These are phyloP conservation scores for Seira sanloemensis DNA, from an alignment of 2,888 invertebrate genomes.

Conservation along the genomic window DNA sequence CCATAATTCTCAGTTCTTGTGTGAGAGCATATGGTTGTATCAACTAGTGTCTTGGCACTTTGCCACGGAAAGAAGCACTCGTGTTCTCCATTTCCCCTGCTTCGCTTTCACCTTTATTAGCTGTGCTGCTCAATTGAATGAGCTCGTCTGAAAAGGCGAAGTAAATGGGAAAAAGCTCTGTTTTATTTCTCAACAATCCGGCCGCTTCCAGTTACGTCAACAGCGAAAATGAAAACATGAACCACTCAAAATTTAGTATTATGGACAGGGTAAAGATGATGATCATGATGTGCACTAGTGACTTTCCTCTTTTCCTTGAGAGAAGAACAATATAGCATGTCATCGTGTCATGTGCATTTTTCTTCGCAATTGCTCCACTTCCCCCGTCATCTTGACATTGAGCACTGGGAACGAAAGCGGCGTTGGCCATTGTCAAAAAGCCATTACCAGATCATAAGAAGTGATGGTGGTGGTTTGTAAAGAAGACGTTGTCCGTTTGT, in stretches of 20 bases:
- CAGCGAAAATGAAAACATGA: not conserved
- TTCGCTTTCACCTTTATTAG: not conserved
- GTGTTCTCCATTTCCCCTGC: not conserved
- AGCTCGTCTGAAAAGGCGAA: too few species aligned
- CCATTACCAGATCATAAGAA: conserved; percentile 19
- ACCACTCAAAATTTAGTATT: not conserved
- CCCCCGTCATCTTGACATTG: too few species aligned
- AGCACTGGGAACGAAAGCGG: too few species aligned
- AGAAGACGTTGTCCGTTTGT: not conserved
- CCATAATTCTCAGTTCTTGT: not conserved
- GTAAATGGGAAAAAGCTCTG: not conserved
- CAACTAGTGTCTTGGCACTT: not conserved
- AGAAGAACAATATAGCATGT: not conserved
- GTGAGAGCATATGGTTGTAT: not conserved
- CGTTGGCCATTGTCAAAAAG: conserved; percentile 39
- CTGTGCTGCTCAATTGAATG: too few species aligned
- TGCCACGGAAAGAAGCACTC: too few species aligned
- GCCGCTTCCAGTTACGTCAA: not conserved
- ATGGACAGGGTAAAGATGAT: not conserved
- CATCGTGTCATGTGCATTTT: conserved; percentile 17
- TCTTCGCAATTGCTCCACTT: conserved; percentile 13
- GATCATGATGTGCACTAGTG: conserved; percentile 9
- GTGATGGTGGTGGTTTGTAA: too few species aligned
- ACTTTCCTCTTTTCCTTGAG: not conserved
- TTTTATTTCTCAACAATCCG: not conserved